Evolutionary conservation across 2,797 vertebrate species (phyloP).

Genomic region (Rhabdophis nuchalis): DNA sequence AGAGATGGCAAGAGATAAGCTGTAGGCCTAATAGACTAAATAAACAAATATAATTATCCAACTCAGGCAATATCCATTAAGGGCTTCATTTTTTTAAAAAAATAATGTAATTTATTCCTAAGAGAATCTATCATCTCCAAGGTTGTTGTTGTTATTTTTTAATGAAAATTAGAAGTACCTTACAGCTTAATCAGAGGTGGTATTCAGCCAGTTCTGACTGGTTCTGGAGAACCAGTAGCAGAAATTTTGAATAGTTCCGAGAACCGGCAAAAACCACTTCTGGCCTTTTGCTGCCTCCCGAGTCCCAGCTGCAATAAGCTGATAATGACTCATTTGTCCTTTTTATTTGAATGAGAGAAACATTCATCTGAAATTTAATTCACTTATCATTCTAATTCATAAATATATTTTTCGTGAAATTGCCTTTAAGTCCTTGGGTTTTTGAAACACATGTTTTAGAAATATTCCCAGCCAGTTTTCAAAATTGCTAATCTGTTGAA

Average conservation of each 20-base stretch:
- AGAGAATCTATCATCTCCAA: neutral
- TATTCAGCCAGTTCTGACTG: no score
- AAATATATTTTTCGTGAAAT: constrained; percentile 76
- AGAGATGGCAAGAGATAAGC: neutral
- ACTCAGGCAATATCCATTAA: neutral
- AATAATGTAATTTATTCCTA: neutral
- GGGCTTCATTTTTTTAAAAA: neutral
- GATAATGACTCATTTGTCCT: neutral
- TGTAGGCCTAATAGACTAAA: neutral
- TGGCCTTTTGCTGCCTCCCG: no score
- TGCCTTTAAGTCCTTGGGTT: constrained; percentile 75
- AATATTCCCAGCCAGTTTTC: constrained; percentile 79
- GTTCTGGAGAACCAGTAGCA: no score
- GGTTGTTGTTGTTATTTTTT: neutral
- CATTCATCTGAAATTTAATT: neutral
- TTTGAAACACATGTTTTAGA: constrained; percentile 79
- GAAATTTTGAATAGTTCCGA: no score
- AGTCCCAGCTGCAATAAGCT: no score
- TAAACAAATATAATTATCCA: neutral
- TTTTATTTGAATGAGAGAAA: neutral
- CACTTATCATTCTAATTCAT: neutral
- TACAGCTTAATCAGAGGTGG: neutral
- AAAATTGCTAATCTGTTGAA: constrained; percentile 79
- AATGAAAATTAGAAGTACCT: neutral
- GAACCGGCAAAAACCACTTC: no score